phyloP scores from a whole-genome alignment of 2,797 vertebrate species.

The Sebastes iracundus region DNA sequence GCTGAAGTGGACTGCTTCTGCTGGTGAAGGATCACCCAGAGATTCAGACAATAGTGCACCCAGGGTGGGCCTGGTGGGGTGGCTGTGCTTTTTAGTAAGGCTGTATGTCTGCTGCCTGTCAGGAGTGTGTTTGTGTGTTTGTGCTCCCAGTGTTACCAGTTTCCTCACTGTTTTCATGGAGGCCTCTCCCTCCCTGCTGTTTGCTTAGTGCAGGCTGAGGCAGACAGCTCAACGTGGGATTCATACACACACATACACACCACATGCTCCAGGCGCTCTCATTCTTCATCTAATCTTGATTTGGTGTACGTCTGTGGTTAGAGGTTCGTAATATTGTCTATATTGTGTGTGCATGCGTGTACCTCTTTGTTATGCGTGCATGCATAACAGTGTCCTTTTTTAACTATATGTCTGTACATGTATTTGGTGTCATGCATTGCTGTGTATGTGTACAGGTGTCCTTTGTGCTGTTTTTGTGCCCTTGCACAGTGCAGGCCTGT shows the following conservation, averaged over 20 bases:
- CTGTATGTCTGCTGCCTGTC: slow-evolving; percentile 60
- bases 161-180: slow-evolving; percentile 58
- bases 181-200: slow-evolving; percentile 71
- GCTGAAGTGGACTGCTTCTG: slow-evolving; percentile 56
- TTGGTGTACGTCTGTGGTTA: slow-evolving; percentile 19
- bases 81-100: slow-evolving; percentile 57
- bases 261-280: slow-evolving; percentile 32
- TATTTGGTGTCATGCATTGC: not conserved
- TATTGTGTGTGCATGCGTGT: not conserved
- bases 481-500: slow-evolving; percentile 44
- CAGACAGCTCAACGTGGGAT: slow-evolving; percentile 61
- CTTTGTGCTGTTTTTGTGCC: slow-evolving; percentile 41
- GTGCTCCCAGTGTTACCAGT: slow-evolving; percentile 53
- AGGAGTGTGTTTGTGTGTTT: slow-evolving; percentile 37
- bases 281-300: slow-evolving; percentile 41
- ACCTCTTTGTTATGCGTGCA: not conserved
- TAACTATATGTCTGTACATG: not conserved
- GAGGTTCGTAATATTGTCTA: slow-evolving; percentile 11
- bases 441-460: slow-evolving; percentile 22
- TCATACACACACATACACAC: slow-evolving; percentile 32
- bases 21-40: slow-evolving; percentile 59
- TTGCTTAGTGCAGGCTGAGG: slow-evolving; percentile 63
- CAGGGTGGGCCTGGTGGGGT: slow-evolving; percentile 49
- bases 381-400: not conserved
- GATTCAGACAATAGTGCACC: slow-evolving; percentile 64